A percentile compares a stretch with the other conserved stretches of the same genome.
phyloP scores from a whole-genome alignment of 2,797 vertebrate genomes.

The Chaenodraco wilsoni region DNA sequence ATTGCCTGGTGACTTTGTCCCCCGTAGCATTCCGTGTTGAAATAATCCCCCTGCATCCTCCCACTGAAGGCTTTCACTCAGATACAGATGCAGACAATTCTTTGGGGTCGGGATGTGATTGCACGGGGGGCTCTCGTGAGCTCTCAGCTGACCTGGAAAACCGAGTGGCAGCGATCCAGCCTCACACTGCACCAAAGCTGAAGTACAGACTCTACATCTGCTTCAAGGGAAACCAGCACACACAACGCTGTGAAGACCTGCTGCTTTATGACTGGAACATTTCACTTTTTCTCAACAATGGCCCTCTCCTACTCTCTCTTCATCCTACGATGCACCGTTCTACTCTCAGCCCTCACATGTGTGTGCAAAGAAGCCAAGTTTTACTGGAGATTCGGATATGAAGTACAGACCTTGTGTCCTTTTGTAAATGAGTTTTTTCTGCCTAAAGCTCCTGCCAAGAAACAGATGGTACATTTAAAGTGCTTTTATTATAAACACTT shows the following conservation, averaged over 20 bases:
- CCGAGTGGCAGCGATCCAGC: slow-evolving; percentile 44
- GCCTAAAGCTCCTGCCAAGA: slow-evolving; percentile 28
- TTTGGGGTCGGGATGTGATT: slow-evolving; percentile 36
- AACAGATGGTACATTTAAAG: slow-evolving; percentile 51
- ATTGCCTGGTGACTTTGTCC: slow-evolving; percentile 57
- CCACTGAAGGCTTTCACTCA: slow-evolving; percentile 32
- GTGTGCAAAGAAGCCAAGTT: slow-evolving; percentile 25
- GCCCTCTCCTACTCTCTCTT: slow-evolving; percentile 27
- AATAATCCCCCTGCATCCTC: slow-evolving; percentile 44
- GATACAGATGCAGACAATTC: slow-evolving; percentile 15
- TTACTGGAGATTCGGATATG: slow-evolving; percentile 42
- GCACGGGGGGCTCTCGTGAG: slow-evolving; percentile 11
- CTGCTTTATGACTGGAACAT: slow-evolving; percentile 58
- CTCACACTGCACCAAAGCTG: slow-evolving; percentile 25
- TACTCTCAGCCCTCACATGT: slow-evolving; percentile 21
- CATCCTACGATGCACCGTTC: slow-evolving; percentile 25
- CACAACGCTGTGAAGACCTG: slow-evolving; percentile 36
- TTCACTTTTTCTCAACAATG: slow-evolving; percentile 42
- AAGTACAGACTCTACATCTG: slow-evolving; percentile 53
- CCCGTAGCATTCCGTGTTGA: slow-evolving; percentile 46
- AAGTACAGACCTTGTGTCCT: slow-evolving; percentile 36
- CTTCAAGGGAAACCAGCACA: slow-evolving; percentile 34
- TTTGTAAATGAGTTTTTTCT: slow-evolving; percentile 15
- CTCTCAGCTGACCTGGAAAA: slow-evolving; percentile 56
- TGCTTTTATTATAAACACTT: slow-evolving; percentile 47